phyloP scores from a whole-genome alignment of 2,888 invertebrate species.

The Macaria notata region DNA sequence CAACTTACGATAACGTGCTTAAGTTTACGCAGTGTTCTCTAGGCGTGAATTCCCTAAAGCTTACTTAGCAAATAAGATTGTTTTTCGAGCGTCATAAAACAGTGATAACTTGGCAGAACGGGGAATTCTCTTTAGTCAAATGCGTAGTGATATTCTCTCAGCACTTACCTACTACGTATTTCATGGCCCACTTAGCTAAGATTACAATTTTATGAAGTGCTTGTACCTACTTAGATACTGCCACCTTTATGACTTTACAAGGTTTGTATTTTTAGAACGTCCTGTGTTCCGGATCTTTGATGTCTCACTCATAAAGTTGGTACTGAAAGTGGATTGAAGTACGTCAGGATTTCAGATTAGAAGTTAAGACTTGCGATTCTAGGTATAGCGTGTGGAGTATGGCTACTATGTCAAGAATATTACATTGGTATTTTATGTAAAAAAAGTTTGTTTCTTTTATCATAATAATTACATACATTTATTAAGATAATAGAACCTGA shows the following conservation, averaged over 20 bases:
- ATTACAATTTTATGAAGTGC: slow-evolving; percentile 34
- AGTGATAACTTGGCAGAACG: slow-evolving; percentile 14
- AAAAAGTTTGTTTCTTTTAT: too few relatives aligned
- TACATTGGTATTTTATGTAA: too few relatives aligned
- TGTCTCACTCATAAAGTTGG: slow-evolving; percentile 2
- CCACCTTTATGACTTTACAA: slow-evolving; percentile 6
- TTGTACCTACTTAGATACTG: slow-evolving; percentile 23
- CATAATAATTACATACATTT: too few relatives aligned
- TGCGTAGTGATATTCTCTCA: slow-evolving; percentile 20
- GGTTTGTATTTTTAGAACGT: slow-evolving; percentile 14
- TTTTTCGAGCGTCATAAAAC: slow-evolving; percentile 14
- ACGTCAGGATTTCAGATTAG: not conserved
- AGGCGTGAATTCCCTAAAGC: slow-evolving; percentile 8
- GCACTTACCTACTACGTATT: slow-evolving; percentile 26
- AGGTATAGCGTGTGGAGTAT: too few relatives aligned
- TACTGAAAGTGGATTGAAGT: slow-evolving; percentile 3
- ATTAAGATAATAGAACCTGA: too few relatives aligned
- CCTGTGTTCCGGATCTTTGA: not conserved
- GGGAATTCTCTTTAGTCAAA: slow-evolving; percentile 17
- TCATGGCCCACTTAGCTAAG: slow-evolving; percentile 33
- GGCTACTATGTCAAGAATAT: too few relatives aligned
- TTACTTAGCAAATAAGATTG: slow-evolving; percentile 11
- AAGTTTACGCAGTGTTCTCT: not conserved
- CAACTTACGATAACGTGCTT: too few relatives aligned
- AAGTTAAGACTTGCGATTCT: too few relatives aligned